Evolutionary conservation across 2,888 invertebrate species (phyloP), one percentile per base, ranked within the genome.

Genomic region (Stomorhina lunata): DNA sequence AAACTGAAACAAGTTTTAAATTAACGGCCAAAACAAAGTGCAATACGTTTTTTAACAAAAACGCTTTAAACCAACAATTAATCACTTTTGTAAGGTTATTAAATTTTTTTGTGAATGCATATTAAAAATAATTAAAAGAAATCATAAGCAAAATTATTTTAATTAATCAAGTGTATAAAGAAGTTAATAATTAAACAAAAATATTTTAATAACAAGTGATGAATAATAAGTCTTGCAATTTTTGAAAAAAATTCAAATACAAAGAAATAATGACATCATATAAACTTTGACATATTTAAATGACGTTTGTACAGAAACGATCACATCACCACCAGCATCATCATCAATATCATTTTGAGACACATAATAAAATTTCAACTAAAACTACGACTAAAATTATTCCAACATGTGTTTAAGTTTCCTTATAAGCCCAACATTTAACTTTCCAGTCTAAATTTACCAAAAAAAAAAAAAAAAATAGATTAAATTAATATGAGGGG

Each of bases 1-100:
- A 78, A 20, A n/a, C 34, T 29, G 61, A 79, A 82, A 82, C 78
- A 57, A 69, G 78, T 81, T 81, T 81, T 73, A 63, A 68, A 63
- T 32, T 20, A 37, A n/a, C 34, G 73, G 34, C 32, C 37, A 20
- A 63, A 71, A 22, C 29, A 57, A 78, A 63, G 55, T 78, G 61
- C 57, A 78, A 22, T 50, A 9, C 9, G 25, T 43, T 10, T 34
- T 48, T 57, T 34, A 45, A 55, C 57, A 40, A 3, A 29, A 76
- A 37, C 34, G 27, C 17, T 57, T 40, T 7, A 25, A 27, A 12
- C 20, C 34, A 69, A n/a, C n/a, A n/a, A 75, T 75, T 48, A 61
- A 78, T 72, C 65, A 66, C 37, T 12, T 32, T 63, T 66, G 50
- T 68, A 27, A 32, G 15, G 53, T 48, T 12, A 22, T n/a, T 32